phyloP scores from a whole-genome alignment of 2,888 invertebrate genomes.

The Oscheius sp. region DNA sequence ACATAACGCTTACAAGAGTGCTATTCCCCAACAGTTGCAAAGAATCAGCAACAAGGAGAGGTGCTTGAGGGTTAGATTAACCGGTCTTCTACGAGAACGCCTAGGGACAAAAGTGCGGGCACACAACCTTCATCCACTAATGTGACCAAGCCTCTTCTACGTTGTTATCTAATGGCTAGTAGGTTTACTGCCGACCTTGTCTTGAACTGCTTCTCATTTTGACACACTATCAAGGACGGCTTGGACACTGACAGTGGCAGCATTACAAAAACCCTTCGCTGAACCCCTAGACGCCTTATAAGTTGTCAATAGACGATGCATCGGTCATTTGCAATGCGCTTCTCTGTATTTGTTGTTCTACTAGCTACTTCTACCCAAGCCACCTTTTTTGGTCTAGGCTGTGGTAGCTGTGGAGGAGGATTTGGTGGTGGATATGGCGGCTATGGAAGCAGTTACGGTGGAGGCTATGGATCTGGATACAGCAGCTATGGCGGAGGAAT shows the following conservation, averaged over 20 bases:
- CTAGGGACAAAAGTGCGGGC: too few relatives aligned
- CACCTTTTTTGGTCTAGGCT: constrained; percentile 43
- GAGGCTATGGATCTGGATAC: constrained; percentile 46
- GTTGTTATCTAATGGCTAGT: neutral
- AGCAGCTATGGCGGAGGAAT: constrained; percentile 27
- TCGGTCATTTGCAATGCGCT: constrained; percentile 41
- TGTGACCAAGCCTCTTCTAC: neutral
- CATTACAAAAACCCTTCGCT: constrained; percentile 33
- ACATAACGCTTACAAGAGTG: too few relatives aligned
- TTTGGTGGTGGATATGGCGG: constrained; percentile 17
- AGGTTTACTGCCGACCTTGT: constrained; percentile 28
- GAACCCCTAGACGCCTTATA: constrained; percentile 18
- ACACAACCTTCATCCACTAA: too few relatives aligned
- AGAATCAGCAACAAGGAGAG: too few relatives aligned
- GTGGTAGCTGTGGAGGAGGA: constrained; percentile 25
- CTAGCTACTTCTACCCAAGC: constrained; percentile 43
- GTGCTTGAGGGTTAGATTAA: too few relatives aligned
- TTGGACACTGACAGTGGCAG: constrained; percentile 16
- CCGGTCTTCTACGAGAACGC: too few relatives aligned
- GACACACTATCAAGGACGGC: constrained; percentile 17
- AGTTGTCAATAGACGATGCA: neutral
- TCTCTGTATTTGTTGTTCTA: constrained; percentile 38
- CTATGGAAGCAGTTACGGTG: constrained; percentile 37
- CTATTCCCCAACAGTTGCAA: too few relatives aligned
- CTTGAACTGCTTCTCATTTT: neutral